These are phyloP conservation scores for Callyntrura sp. DNA, from an alignment of 2,888 invertebrate genomes.

Conservation along the genomic window DNA sequence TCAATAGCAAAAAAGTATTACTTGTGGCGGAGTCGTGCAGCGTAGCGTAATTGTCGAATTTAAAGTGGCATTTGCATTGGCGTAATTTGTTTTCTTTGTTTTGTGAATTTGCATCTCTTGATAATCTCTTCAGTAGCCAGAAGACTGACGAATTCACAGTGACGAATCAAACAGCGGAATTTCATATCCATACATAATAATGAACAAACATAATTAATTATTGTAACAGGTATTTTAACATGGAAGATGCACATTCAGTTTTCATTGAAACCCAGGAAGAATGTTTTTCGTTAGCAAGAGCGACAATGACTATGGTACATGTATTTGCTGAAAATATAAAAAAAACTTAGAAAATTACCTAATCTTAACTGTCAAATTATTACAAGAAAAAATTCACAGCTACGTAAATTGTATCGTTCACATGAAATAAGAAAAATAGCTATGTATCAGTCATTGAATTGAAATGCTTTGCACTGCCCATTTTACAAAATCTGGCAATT, in stretches of 20 bases:
- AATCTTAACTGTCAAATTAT: background rate
- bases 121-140: constrained; percentile 42
- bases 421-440: constrained; percentile 48
- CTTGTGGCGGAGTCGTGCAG: constrained; percentile 19
- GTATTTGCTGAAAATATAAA: background rate
- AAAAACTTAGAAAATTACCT: constrained; percentile 21
- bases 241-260: background rate
- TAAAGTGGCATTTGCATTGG: constrained; percentile 50
- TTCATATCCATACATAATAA: constrained; percentile 6
- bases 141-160: constrained; percentile 8
- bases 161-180: background rate
- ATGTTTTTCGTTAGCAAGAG: background rate
- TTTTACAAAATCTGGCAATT: background rate
- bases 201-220: constrained; percentile 23
- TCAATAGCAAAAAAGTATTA: constrained; percentile 24
- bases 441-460: constrained; percentile 54
- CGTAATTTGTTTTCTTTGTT: background rate
- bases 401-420: background rate
- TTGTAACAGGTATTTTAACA: constrained; percentile 5
- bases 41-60: constrained; percentile 30
- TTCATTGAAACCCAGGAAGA: background rate
- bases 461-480: constrained; percentile 50
- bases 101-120: constrained; percentile 6
- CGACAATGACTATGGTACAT: background rate
- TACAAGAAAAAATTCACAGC: background rate